A percentile compares a stretch with the other conserved stretches of the same genome.
Evolutionary conservation across 2,888 invertebrate genomes (phyloP).

Genomic region (Oasisia sp.): DNA sequence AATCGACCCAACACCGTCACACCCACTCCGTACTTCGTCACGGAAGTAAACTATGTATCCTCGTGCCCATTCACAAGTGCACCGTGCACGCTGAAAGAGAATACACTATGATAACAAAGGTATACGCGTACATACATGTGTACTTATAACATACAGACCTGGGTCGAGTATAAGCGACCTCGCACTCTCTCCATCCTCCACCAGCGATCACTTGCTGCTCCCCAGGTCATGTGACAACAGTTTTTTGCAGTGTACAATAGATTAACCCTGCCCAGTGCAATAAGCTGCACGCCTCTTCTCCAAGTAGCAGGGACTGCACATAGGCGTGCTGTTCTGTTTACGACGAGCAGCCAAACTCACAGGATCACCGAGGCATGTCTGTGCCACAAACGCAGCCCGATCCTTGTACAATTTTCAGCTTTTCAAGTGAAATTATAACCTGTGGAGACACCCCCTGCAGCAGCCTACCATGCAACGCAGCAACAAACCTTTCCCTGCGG

Average conservation of each 20-base stretch:
- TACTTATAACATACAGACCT: slow-evolving; percentile 13
- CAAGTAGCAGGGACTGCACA: slow-evolving; percentile 5
- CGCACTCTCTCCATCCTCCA: neutral
- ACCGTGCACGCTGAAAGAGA: neutral
- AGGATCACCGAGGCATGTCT: neutral
- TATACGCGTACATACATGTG: neutral
- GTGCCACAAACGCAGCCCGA: neutral
- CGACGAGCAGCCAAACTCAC: neutral
- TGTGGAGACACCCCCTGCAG: neutral
- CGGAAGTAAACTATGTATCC: neutral
- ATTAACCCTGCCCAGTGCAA: neutral
- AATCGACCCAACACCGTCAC: neutral
- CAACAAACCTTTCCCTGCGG: neutral
- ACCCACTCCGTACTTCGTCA: neutral
- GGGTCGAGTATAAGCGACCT: neutral
- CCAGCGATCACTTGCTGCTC: neutral
- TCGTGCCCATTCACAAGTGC: neutral
- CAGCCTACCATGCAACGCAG: neutral
- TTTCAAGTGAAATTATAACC: neutral
- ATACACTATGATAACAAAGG: slow-evolving; percentile 8
- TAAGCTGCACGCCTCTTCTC: neutral
- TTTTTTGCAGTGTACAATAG: neutral
- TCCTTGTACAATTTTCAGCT: neutral
- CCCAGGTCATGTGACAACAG: neutral
- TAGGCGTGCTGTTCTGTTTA: slow-evolving; percentile 12